Percentiles rank a stretch among this genome's conserved stretches.
Evolutionary conservation across 2,888 invertebrate species (phyloP).

Genomic region (Nemapogon koenigi): DNA sequence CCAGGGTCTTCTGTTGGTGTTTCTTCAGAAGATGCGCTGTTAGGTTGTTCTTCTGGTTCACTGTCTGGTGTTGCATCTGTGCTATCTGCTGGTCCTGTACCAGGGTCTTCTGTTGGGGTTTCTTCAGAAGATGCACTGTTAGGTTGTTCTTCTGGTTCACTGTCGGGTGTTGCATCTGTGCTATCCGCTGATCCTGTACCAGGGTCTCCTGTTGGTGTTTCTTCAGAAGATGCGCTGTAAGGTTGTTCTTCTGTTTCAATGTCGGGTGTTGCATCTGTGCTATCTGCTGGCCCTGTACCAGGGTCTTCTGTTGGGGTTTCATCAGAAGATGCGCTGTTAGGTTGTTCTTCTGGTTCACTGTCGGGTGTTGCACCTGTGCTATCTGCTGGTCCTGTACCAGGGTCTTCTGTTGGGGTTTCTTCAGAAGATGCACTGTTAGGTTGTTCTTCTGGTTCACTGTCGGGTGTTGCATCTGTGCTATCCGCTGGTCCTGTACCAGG

Average conservation of each 20-base stretch:
- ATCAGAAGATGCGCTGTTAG: too few relatives aligned
- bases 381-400: neutral
- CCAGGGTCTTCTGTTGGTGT: neutral
- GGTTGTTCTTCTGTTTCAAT: neutral
- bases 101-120: neutral
- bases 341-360: neutral
- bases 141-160: neutral
- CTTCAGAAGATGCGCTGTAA: too few relatives aligned
- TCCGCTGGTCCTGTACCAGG: neutral
- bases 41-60: neutral
- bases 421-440: too few relatives aligned
- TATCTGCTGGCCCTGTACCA: neutral
- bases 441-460: neutral
- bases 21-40: too few relatives aligned
- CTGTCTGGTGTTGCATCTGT: neutral
- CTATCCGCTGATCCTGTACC: neutral
- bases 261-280: neutral
- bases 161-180: neutral
- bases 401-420: neutral
- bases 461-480: neutral
- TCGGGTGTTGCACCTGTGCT: neutral
- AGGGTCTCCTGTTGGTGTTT: neutral
- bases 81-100: neutral
- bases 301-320: neutral
- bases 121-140: too few relatives aligned